These are phyloP conservation scores for Enteromius afrohamiltoni DNA, from an alignment of 2,797 vertebrate genomes.

Conservation along the genomic window DNA sequence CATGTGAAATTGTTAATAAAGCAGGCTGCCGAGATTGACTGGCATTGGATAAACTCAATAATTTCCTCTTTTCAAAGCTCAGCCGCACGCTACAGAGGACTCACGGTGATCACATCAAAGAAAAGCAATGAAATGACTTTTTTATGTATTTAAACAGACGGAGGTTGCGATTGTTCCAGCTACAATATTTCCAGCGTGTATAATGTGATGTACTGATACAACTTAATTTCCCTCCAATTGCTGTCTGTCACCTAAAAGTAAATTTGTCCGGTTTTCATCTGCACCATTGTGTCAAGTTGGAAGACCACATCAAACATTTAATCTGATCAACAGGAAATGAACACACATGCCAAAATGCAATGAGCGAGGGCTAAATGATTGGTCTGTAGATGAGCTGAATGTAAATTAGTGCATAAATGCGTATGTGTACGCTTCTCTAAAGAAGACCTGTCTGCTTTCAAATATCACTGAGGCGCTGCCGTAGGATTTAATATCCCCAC, in stretches of 20 bases:
- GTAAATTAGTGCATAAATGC: constrained; percentile 73
- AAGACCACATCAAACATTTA: constrained; percentile 83
- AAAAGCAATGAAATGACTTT: constrained; percentile 87
- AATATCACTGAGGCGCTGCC: constrained; percentile 21
- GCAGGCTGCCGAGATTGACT: constrained; percentile 89
- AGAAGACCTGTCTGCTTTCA: constrained; percentile 28
- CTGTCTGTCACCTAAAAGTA: constrained; percentile 94
- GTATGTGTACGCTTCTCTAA: constrained; percentile 43
- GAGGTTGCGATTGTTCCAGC: constrained; percentile 94
- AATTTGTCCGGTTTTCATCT: constrained; percentile 94
- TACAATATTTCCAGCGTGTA: constrained; percentile 92
- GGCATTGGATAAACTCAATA: constrained; percentile 93
- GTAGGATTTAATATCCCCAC: constrained; percentile 33
- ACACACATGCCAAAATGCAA: constrained; percentile 78
- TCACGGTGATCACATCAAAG: constrained; percentile 99
- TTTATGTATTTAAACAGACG: constrained; percentile 94
- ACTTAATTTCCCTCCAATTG: constrained; percentile 96
- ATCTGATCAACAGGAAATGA: constrained; percentile 95
- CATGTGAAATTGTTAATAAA: constrained; percentile 97
- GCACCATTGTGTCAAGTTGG: constrained; percentile 85
- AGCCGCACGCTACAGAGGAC: constrained; percentile 84
- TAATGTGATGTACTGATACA: constrained; percentile 88
- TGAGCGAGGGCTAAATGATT: constrained; percentile 78
- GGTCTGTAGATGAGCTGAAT: constrained; percentile 75
- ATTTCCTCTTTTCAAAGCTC: constrained; percentile 89